Conservation (phyloP, 2,888 invertebrate genomes). For the Caenorhabditis sp. region DNA sequence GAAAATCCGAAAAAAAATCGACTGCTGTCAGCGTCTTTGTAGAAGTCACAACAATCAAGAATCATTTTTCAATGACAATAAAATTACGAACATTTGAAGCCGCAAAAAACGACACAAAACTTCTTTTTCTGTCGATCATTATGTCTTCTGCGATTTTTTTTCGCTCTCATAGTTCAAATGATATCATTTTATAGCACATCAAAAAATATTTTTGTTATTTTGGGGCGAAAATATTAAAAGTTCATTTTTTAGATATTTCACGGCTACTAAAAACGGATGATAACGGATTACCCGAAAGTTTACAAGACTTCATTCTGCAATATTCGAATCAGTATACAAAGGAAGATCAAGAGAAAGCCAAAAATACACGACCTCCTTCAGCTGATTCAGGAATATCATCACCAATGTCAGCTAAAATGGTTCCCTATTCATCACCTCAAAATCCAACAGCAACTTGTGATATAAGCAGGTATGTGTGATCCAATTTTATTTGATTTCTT, state of each 20-base stretch:
- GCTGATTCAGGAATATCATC: slow-evolving; percentile 65
- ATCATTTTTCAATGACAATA: too few species aligned
- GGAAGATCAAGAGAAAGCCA: slow-evolving; percentile 22
- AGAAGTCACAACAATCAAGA: too few species aligned
- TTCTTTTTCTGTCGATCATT: too few species aligned
- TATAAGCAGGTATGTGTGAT: slow-evolving; percentile 17
- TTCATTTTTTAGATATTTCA: slow-evolving; percentile 8
- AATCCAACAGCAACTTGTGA: slow-evolving; percentile 52
- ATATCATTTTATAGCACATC: not conserved
- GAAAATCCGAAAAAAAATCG: too few species aligned
- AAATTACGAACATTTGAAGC: too few species aligned
- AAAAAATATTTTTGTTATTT: too few species aligned
- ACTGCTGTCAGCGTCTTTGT: too few species aligned
- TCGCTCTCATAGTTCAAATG: too few species aligned
- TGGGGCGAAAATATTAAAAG: too few species aligned
- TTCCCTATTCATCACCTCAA: slow-evolving; percentile 60
- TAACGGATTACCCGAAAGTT: slow-evolving; percentile 66
- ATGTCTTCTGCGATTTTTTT: too few species aligned
- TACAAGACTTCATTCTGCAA: slow-evolving; percentile 70
- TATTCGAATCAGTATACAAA: slow-evolving; percentile 62
- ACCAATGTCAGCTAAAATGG: slow-evolving; percentile 65
- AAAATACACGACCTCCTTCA: slow-evolving; percentile 42
- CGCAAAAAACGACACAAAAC: too few species aligned
- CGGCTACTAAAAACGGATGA: slow-evolving; percentile 23
- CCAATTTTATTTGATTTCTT: not conserved